These are phyloP conservation scores for Microcebus tavaratra DNA, from an alignment of 2,113 vertebrate species.

Conservation along the genomic window DNA sequence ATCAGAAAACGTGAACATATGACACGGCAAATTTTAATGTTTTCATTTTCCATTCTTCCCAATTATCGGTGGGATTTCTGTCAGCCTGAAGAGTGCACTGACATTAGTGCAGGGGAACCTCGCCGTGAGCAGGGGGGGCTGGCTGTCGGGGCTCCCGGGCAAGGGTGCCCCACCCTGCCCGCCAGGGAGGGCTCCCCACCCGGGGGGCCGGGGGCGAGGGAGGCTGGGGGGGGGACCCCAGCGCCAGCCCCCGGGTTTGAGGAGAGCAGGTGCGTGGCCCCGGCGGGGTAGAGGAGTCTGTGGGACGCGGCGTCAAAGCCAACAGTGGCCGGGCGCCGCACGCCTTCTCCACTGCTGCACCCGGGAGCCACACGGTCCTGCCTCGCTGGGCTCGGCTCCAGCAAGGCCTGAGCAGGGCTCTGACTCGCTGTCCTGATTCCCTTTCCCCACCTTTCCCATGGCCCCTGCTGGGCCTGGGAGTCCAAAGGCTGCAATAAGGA, in stretches of 20 bases:
- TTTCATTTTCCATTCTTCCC: slow-evolving; percentile 84
- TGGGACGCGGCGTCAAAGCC: too few relatives aligned
- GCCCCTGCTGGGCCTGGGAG: not conserved
- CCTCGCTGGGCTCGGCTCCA: fast-evolving
- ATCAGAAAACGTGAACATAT: slow-evolving; percentile 85
- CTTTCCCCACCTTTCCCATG: fast-evolving
- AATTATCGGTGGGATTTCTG: slow-evolving; percentile 84
- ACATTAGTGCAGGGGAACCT: slow-evolving; percentile 78
- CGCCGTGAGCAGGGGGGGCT: slow-evolving; percentile 61
- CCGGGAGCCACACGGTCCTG: fast-evolving
- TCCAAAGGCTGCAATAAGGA: not conserved
- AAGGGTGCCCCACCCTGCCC: not conserved
- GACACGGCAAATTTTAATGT: slow-evolving; percentile 86
- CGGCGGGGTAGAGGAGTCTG: not conserved
- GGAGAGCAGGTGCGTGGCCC: not conserved
- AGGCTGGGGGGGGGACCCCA: not conserved
- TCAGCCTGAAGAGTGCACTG: slow-evolving; percentile 82
- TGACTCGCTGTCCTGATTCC: not conserved
- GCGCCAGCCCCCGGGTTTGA: not conserved
- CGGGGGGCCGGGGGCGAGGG: not conserved
- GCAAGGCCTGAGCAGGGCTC: not conserved
- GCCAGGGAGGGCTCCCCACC: not conserved
- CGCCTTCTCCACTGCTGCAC: fast-evolving
- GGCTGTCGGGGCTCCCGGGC: slow-evolving; percentile 13
- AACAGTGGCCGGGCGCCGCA: not conserved